These are phyloP conservation scores for Alces alces DNA, from an alignment of 2,113 vertebrate species.

Conservation along the genomic window DNA sequence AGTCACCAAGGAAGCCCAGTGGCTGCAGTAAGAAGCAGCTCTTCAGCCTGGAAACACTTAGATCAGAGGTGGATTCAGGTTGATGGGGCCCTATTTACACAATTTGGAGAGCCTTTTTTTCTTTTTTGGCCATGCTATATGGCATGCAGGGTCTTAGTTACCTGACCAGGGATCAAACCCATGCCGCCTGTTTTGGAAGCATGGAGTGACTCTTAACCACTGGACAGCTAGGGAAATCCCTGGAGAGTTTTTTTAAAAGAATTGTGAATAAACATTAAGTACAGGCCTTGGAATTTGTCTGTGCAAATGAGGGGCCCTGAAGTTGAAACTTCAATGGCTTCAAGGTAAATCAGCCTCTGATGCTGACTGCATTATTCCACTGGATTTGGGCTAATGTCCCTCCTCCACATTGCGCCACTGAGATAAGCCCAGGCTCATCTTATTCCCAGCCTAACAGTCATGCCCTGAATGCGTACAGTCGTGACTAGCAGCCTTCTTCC, in stretches of 20 bases:
- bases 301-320: background rate
- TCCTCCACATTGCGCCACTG: background rate
- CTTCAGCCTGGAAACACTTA: background rate
- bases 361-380: background rate
- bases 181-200: background rate
- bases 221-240: background rate
- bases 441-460: background rate
- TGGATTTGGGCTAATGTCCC: background rate
- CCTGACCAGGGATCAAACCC: background rate
- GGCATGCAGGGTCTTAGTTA: background rate
- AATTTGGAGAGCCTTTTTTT: background rate
- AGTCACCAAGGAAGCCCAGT: background rate
- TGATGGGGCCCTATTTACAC: background rate
- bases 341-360: background rate
- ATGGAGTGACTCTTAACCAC: background rate
- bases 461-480: background rate
- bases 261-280: conserved; percentile 7
- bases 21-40: background rate
- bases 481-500: background rate
- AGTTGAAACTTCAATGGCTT: background rate
- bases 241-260: background rate
- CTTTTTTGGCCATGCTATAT: background rate
- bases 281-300: background rate
- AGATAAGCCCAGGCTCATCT: background rate
- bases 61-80: background rate